Conservation (phyloP, 2,888 invertebrate genomes). For the Calliphora vomitoria region DNA sequence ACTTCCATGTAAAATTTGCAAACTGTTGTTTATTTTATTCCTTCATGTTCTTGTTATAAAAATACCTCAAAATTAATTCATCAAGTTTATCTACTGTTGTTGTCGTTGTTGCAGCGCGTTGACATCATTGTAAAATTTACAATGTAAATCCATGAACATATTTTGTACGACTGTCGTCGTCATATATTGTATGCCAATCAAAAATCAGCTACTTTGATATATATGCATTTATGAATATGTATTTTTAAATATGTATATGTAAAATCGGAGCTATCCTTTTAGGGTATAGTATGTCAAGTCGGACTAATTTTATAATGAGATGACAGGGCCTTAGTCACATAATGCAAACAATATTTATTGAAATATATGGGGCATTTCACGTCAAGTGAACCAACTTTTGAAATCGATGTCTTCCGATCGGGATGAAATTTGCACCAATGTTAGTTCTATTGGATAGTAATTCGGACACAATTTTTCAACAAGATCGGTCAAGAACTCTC, state of each 20-base stretch:
- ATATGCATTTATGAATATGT: neutral
- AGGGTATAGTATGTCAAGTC: neutral
- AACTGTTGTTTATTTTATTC: constrained; percentile 24
- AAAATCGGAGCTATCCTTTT: neutral
- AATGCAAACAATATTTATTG: no score
- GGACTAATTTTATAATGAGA: neutral
- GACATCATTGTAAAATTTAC: neutral
- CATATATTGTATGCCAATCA: constrained; percentile 68
- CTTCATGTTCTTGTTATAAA: constrained; percentile 52
- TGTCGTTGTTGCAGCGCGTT: constrained; percentile 38
- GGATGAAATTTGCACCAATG: no score
- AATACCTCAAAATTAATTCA: constrained; percentile 74
- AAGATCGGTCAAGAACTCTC: no score
- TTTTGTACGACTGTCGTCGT: neutral
- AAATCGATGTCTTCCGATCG: no score
- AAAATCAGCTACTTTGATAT: constrained; percentile 67
- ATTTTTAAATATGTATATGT: neutral
- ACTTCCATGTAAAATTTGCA: constrained; percentile 16
- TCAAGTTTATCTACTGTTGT: constrained; percentile 70
- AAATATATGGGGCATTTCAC: no score
- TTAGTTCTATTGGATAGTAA: no score
- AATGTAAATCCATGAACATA: constrained; percentile 10
- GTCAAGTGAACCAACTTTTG: no score
- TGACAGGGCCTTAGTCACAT: no score
- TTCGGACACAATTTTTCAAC: no score